Conservation (phyloP, 2,888 invertebrate genomes). For the Morpho deidamia region DNA sequence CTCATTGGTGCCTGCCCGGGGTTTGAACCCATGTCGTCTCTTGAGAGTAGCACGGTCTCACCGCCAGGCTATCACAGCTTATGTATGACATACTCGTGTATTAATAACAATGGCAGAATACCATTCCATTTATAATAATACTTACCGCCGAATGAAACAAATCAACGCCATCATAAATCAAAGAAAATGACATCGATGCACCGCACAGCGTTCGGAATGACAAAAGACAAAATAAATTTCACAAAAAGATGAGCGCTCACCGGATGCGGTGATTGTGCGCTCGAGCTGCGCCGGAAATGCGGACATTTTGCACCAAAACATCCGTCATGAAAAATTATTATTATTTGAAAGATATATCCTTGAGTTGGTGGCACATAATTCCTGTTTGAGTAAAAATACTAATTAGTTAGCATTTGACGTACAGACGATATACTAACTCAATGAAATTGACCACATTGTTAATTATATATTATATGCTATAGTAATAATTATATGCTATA, state of each 20-base stretch:
- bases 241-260: slow-evolving; percentile 7
- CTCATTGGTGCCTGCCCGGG: no score
- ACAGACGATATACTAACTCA: no score
- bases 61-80: no score
- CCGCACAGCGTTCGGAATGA: slow-evolving; percentile 6
- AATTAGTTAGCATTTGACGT: slow-evolving; percentile 10
- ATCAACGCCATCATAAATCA: slow-evolving; percentile 9
- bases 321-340: slow-evolving; percentile 24
- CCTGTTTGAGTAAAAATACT: not conserved
- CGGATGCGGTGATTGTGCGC: slow-evolving; percentile 26
- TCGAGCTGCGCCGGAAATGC: slow-evolving; percentile 26
- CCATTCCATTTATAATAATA: slow-evolving; percentile 2
- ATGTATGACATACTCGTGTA: no score
- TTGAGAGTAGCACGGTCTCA: no score
- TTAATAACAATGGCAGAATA: not conserved
- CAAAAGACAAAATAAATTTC: slow-evolving; percentile 3
- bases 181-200: slow-evolving; percentile 10
- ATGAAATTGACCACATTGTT: no score
- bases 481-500: no score
- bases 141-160: not conserved
- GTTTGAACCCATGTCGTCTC: no score
- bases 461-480: no score
- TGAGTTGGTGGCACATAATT: not conserved
- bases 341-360: slow-evolving; percentile 11
- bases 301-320: slow-evolving; percentile 24